phyloP scores from a whole-genome alignment of 2,888 invertebrate genomes.

The Zaprionus obscuricornis region DNA sequence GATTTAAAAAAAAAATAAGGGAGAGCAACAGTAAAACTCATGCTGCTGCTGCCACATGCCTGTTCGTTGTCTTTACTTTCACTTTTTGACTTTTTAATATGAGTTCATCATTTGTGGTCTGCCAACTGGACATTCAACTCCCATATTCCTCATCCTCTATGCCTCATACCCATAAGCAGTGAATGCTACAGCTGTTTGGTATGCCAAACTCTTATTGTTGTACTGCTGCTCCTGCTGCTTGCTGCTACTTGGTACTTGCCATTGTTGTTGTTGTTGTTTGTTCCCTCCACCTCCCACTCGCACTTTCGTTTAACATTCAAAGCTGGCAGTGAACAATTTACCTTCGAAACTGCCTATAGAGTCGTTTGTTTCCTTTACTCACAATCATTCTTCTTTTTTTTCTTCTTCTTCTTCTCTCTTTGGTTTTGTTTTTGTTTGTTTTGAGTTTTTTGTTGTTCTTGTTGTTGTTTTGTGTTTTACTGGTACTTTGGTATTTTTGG shows the following conservation, averaged over 20 bases:
- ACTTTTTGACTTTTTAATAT: conserved; percentile 50
- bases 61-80: not conserved
- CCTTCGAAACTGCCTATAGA: conserved; percentile 43
- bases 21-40: conserved; percentile 13
- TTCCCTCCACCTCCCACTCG: not conserved
- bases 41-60: no score
- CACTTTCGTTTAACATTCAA: conserved; percentile 59
- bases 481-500: conserved; percentile 70
- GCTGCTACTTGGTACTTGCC: not conserved
- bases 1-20: conserved; percentile 40
- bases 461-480: conserved; percentile 46
- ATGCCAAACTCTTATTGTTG: conserved; percentile 2
- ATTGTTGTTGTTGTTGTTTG: conserved; percentile 1
- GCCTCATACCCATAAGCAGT: conserved; percentile 1
- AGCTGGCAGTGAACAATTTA: conserved; percentile 40
- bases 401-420: not conserved
- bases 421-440: conserved; percentile 20
- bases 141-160: not conserved
- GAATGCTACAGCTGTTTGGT: conserved; percentile 47
- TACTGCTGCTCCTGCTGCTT: conserved; percentile 2
- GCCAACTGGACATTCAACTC: conserved; percentile 16
- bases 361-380: conserved; percentile 41
- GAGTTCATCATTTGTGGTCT: conserved; percentile 51
- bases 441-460: conserved; percentile 28
- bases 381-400: not conserved